Base-by-base conservation (phyloP, 2,113 vertebrate genomes). In the Alethe castanea region DNA sequence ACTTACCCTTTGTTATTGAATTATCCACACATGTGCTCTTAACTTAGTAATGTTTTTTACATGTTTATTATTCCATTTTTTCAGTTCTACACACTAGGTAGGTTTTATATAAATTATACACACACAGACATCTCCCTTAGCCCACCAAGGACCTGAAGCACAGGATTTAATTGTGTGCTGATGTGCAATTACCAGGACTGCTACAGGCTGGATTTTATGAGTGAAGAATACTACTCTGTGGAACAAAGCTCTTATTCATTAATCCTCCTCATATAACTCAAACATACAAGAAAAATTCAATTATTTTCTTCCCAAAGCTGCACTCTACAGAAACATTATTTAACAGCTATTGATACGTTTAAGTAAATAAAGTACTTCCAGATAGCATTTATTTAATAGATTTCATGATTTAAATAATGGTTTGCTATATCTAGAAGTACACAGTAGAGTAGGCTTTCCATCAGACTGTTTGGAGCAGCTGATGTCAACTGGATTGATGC, bases 71-170 rank as follows among this genome's bases (percentile, higher is more conserved):
- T 69, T 53, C 20, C 6, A 6, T 42, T 62, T 66, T 73, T 40
- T 35, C 28, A 77, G 26, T 23, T 40, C 24, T 5, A n/a, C 3
- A 4, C 9, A 61, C 6, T 31, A 69, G 12, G 19, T 29, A 71
- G 13, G 17, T 31, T 47, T 25, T 1, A 36, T 7, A 36, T 11
- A 59, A 70, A 56, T 38, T 1, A 76, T 0, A 52, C 3, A 33
- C 4, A 18, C 4, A 38, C 1, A 3, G 26, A 42, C 19, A 19
- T 16, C 29, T 26, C 42, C 20, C 38, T 81, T 6, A 69, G 35
- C 13, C 53, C 33, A 67, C 5, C 53, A 35, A 2, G 5, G 23
- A 45, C 10, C 33, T 56, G 31, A 71, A 71, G 36, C 45, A 79
- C 3, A 28, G 26, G 14, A 90, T 33, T 71, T 35, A 60, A 70